A percentile compares a stretch with the other conserved stretches of the same genome.
Evolutionary conservation across 2,113 vertebrate genomes (phyloP).

Genomic region (Pardalotus punctatus): DNA sequence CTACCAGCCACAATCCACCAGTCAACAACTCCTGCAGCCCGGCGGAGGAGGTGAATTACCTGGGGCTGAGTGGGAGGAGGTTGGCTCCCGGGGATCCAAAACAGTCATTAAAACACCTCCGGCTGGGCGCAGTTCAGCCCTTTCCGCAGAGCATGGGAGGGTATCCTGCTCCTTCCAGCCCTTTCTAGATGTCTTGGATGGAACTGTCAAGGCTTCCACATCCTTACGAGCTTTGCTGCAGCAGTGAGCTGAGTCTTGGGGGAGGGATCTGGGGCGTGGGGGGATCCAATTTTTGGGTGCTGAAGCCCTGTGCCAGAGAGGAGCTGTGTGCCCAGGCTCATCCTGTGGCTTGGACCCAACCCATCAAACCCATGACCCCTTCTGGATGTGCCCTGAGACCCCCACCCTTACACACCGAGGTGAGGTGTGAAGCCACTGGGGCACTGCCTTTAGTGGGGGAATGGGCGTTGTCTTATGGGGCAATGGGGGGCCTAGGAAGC

Average conservation of each 20-base stretch:
- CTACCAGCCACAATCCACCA: constrained; percentile 64
- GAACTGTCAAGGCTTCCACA: background rate
- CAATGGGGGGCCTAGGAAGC: background rate
- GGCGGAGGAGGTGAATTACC: constrained; percentile 50
- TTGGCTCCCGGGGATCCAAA: constrained; percentile 44
- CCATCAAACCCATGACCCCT: background rate
- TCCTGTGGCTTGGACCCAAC: accelerated
- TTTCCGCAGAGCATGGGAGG: background rate
- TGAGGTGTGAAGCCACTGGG: accelerated
- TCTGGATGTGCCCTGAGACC: accelerated
- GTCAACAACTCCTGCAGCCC: constrained; percentile 36
- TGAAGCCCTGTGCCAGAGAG: background rate
- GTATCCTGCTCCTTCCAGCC: background rate
- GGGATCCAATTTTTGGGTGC: background rate
- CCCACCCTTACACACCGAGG: accelerated
- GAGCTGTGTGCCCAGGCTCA: background rate
- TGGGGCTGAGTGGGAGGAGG: constrained; percentile 43
- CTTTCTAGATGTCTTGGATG: background rate
- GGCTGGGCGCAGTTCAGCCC: background rate
- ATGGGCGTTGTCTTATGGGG: accelerated
- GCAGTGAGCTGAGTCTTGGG: background rate
- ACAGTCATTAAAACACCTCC: constrained; percentile 57
- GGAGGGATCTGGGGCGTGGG: background rate
- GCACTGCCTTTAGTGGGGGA: background rate
- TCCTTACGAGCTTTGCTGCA: accelerated